Conservation (phyloP, 2,113 vertebrate species). For the Microtus montanus region DNA sequence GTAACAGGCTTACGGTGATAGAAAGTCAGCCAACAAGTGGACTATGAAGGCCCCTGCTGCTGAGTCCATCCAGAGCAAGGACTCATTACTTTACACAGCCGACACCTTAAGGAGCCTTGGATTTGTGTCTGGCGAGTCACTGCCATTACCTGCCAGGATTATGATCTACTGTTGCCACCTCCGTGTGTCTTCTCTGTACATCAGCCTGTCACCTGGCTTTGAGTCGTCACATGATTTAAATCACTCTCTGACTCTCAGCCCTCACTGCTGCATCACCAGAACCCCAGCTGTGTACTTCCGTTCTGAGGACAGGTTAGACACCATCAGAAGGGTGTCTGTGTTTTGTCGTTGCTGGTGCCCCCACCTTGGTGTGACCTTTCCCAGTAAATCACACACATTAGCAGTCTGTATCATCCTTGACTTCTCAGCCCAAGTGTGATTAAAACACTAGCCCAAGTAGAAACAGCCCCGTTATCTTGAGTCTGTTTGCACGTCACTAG, state of each 20-base stretch:
- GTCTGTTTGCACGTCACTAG: neutral
- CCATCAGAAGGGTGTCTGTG: neutral
- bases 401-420: neutral
- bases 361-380: neutral
- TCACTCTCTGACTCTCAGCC: constrained; percentile 51
- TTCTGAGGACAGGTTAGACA: neutral
- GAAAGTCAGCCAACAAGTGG: constrained; percentile 78
- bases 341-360: neutral
- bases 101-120: constrained; percentile 75
- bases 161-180: constrained; percentile 71
- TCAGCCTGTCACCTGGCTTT: constrained; percentile 76
- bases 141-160: constrained; percentile 71
- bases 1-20: constrained; percentile 82
- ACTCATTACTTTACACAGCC: constrained; percentile 78
- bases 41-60: constrained; percentile 81
- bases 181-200: constrained; percentile 70
- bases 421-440: neutral
- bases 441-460: neutral
- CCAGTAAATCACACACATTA: neutral
- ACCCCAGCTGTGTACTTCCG: constrained; percentile 3
- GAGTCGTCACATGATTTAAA: constrained; percentile 70
- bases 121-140: constrained; percentile 72
- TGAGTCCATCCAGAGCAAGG: constrained; percentile 74
- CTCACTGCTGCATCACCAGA: neutral
- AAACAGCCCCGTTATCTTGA: neutral